Evolutionary conservation across 2,797 vertebrate species (phyloP).

Genomic region (Crax fasciolata): DNA sequence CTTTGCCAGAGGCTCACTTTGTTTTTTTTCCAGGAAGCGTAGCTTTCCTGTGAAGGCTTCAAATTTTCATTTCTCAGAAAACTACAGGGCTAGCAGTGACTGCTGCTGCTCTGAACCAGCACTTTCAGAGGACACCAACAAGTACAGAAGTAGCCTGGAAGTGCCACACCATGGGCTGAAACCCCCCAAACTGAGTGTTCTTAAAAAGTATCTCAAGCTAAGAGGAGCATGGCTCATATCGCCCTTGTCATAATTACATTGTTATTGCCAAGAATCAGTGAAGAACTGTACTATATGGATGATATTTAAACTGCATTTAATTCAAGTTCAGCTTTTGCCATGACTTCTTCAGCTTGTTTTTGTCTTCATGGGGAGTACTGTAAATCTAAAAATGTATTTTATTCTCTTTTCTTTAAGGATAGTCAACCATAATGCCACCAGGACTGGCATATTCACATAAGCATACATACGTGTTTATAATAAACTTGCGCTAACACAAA

Average conservation of each 20-base stretch:
- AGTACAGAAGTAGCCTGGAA: neutral
- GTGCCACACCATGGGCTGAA: neutral
- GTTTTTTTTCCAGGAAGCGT: neutral
- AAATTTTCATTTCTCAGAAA: neutral
- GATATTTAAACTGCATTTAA: neutral
- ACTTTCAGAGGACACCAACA: neutral
- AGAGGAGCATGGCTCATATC: neutral
- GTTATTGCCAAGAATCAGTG: neutral
- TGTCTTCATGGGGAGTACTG: neutral
- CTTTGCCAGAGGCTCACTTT: neutral
- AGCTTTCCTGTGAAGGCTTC: neutral
- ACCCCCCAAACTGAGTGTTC: accelerated
- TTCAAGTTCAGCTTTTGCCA: neutral
- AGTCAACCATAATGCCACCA: neutral
- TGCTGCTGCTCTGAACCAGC: accelerated
- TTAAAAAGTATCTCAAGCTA: neutral
- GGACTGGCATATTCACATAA: neutral
- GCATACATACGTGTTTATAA: neutral
- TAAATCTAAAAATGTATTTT: neutral
- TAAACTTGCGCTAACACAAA: neutral
- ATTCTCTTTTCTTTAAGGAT: neutral
- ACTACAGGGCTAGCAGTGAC: neutral
- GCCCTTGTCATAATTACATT: neutral
- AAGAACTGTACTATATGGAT: neutral
- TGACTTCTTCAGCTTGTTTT: neutral